A percentile compares a stretch with the other conserved stretches of the same genome.
phyloP scores from a whole-genome alignment of 2,888 invertebrate genomes.

The Patella ulyssiponensis region DNA sequence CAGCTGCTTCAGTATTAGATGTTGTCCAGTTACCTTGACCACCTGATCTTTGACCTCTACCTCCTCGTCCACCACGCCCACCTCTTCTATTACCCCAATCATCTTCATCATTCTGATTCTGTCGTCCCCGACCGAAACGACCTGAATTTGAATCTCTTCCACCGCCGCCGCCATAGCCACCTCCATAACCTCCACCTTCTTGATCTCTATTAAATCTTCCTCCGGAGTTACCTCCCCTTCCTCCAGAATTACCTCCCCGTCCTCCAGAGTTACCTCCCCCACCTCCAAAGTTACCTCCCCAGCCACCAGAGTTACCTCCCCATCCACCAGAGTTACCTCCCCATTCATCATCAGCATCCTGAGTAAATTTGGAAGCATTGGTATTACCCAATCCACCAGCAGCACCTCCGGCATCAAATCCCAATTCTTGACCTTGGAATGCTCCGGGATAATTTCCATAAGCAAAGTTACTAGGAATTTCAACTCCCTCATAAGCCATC shows the following conservation, averaged over 20 bases:
- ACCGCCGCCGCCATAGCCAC: neutral
- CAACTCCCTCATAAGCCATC: conserved; percentile 1
- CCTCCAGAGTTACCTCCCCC: no score
- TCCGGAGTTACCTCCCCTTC: no score
- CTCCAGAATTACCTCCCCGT: no score
- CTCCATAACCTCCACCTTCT: neutral
- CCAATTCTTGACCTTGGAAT: no score
- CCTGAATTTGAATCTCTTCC: neutral
- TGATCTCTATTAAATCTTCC: neutral
- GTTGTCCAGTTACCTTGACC: neutral
- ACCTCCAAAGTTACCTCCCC: no score
- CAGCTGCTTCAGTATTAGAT: neutral
- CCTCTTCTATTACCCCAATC: neutral
- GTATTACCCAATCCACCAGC: no score
- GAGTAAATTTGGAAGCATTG: no score
- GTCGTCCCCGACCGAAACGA: neutral
- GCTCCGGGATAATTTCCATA: no score
- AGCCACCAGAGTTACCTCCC: neutral
- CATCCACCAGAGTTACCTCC: no score
- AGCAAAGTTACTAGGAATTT: no score
- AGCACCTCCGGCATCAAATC: no score
- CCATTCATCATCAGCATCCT: no score
- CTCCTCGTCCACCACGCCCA: neutral
- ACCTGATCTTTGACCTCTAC: neutral
- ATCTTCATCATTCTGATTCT: neutral